A percentile compares a stretch with the other conserved stretches of the same genome.
These are phyloP conservation scores for Hyles euphorbiae DNA, from an alignment of 1,140 invertebrate species.

Conservation along the genomic window DNA sequence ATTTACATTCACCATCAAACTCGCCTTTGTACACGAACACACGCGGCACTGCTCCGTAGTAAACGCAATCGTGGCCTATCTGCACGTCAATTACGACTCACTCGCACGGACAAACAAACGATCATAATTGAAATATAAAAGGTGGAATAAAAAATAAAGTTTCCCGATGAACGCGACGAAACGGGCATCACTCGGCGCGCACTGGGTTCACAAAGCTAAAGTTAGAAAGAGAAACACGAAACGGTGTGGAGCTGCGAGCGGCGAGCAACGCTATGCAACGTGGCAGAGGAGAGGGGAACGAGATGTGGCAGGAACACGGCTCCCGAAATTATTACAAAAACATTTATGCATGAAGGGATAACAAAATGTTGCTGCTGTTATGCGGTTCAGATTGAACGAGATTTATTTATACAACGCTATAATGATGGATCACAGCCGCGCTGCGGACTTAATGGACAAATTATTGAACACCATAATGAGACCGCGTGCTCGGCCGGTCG, in stretches of 20 bases:
- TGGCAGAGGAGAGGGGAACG: conserved; percentile 35
- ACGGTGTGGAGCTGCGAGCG: conserved; percentile 9
- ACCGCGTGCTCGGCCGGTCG: conserved; percentile 12
- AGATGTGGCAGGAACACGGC: conserved; percentile 46
- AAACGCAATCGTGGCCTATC: conserved; percentile 2
- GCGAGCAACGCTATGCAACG: conserved; percentile 37
- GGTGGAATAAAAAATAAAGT: conserved; percentile 13
- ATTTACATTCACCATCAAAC: conserved; percentile 9
- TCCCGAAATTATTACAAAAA: conserved; percentile 68
- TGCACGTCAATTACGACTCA: neutral
- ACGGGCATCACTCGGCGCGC: conserved; percentile 28
- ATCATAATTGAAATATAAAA: conserved; percentile 7
- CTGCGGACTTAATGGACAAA: conserved; percentile 30
- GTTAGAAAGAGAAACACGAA: conserved; percentile 49
- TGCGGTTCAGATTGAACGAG: conserved; percentile 47
- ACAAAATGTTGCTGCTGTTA: conserved; percentile 58
- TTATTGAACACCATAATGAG: conserved; percentile 30
- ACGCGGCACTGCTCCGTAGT: neutral
- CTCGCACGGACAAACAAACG: neutral
- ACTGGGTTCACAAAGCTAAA: conserved; percentile 39
- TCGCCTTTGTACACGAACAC: conserved; percentile 3
- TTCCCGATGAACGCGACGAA: conserved; percentile 24
- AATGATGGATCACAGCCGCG: conserved; percentile 27
- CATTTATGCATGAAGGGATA: conserved; percentile 72
- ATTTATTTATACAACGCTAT: conserved; percentile 44